phyloP scores from a whole-genome alignment of 2,113 vertebrate genomes.

The Pterocles burchelli region DNA sequence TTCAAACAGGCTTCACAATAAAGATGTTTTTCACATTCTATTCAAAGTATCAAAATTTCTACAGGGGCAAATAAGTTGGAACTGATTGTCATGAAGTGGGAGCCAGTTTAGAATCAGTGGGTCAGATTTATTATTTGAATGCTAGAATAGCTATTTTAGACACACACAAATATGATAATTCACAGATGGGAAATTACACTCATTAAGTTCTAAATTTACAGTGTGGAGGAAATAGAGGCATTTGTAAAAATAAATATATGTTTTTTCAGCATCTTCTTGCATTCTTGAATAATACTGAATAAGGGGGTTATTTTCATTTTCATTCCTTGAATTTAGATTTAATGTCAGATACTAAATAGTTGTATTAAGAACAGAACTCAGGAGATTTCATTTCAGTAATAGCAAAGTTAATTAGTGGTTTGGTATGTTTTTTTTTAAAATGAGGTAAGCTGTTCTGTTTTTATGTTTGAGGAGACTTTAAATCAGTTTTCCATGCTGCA shows the following conservation, averaged over 20 bases:
- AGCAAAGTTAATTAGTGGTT: constrained; percentile 20
- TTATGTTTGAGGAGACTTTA: constrained; percentile 8
- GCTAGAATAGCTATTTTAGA: constrained; percentile 51
- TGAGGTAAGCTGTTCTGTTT: neutral
- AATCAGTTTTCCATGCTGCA: neutral
- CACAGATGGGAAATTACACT: constrained; percentile 62
- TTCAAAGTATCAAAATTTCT: constrained; percentile 25
- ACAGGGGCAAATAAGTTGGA: constrained; percentile 13
- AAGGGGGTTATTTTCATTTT: neutral
- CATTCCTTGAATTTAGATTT: constrained; percentile 8
- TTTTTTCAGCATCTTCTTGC: constrained; percentile 49
- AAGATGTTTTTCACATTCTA: constrained; percentile 37
- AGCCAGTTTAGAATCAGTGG: constrained; percentile 44
- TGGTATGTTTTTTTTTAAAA: neutral
- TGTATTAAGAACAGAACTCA: neutral
- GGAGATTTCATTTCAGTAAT: constrained; percentile 4
- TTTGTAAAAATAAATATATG: constrained; percentile 59
- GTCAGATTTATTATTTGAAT: constrained; percentile 58
- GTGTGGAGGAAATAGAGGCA: constrained; percentile 55
- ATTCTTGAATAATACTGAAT: constrained; percentile 1
- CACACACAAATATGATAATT: constrained; percentile 56
- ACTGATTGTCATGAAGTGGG: constrained; percentile 27
- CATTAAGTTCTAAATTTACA: constrained; percentile 62
- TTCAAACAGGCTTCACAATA: constrained; percentile 60
- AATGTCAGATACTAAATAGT: constrained; percentile 4